Conservation (phyloP, 1,140 invertebrate species). For the Drosophila sechellia region DNA sequence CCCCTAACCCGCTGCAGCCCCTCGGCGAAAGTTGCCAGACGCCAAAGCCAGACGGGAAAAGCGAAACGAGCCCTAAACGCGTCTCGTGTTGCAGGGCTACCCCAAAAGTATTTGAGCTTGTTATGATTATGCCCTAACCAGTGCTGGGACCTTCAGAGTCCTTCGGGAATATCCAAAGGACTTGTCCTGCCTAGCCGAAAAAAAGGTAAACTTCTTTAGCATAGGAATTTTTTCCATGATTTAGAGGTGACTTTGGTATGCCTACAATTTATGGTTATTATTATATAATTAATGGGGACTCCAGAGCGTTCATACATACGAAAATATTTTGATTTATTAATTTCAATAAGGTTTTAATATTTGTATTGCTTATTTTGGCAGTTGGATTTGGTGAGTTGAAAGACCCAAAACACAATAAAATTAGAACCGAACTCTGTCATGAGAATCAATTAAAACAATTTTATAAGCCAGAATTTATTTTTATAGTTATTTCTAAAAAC, state of each 20-base stretch:
- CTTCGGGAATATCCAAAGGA: slow-evolving; percentile 33
- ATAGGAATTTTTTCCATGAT: not conserved
- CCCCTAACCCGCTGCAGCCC: slow-evolving; percentile 4
- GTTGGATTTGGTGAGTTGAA: no score
- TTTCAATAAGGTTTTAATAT: not conserved
- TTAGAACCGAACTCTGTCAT: no score
- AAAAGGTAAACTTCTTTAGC: not conserved
- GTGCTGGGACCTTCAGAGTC: slow-evolving; percentile 10
- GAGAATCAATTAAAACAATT: no score
- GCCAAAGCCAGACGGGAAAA: slow-evolving; percentile 50
- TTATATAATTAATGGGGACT: not conserved
- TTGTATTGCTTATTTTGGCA: no score
- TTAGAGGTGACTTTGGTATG: not conserved
- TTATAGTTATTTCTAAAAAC: no score
- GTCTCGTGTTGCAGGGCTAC: slow-evolving; percentile 46
- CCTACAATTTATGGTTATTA: not conserved
- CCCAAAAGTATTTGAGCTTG: slow-evolving; percentile 56
- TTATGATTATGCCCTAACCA: slow-evolving; percentile 57
- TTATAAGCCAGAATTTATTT: no score
- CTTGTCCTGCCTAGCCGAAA: not conserved
- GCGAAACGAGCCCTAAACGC: slow-evolving; percentile 35
- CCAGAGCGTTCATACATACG: not conserved
- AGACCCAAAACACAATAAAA: no score
- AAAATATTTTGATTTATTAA: not conserved
- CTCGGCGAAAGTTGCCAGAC: slow-evolving; percentile 47